Evolutionary conservation across 2,888 invertebrate species (phyloP).

Genomic region (Pollenia griseotomentosa): DNA sequence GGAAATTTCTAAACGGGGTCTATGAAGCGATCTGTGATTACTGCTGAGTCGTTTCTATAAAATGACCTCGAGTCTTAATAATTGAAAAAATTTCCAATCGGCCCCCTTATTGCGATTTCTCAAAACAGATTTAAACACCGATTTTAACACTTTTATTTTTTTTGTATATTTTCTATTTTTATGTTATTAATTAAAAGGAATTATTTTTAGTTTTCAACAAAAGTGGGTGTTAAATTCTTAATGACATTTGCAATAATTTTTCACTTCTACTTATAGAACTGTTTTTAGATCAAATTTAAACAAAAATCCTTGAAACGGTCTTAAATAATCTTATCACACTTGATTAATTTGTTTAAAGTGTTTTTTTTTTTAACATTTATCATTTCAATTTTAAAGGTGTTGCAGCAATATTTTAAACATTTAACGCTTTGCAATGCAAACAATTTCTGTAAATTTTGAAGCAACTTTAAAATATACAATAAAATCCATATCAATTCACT

Average conservation of each 20-base stretch:
- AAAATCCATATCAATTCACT: conserved; percentile 24
- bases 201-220: conserved; percentile 29
- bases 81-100: conserved; percentile 18
- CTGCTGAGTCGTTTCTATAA: too few species aligned
- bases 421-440: conserved; percentile 7
- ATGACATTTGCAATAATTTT: conserved; percentile 20
- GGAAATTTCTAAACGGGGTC: neutral
- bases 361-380: conserved; percentile 5
- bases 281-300: conserved; percentile 3
- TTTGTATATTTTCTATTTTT: conserved; percentile 19
- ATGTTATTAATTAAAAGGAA: conserved; percentile 43
- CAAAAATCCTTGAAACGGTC: conserved; percentile 63
- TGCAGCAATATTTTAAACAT: conserved; percentile 48
- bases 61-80: too few species aligned
- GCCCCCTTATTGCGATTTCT: neutral
- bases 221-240: conserved; percentile 63
- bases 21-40: too few species aligned
- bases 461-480: neutral
- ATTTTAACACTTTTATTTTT: conserved; percentile 35
- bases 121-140: conserved; percentile 4
- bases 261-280: neutral
- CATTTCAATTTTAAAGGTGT: conserved; percentile 21
- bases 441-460: conserved; percentile 11
- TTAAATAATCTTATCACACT: conserved; percentile 36
- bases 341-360: conserved; percentile 29